Conservation (phyloP, 1,140 invertebrate genomes). For the Yoshiicerus persimilis region DNA sequence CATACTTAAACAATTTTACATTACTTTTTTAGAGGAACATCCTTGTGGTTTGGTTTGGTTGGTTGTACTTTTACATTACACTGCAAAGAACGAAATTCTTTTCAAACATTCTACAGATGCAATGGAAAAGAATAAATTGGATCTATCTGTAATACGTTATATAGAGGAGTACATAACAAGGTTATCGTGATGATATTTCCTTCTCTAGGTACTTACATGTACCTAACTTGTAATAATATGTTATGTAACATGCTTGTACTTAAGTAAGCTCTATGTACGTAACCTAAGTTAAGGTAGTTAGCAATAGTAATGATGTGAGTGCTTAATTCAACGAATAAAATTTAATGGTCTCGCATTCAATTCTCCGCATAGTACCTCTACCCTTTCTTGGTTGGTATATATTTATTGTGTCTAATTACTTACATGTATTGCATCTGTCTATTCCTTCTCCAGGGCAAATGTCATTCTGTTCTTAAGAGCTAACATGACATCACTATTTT, state of each 20-base stretch:
- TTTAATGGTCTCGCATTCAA: neutral
- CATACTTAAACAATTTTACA: no score
- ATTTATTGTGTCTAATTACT: neutral
- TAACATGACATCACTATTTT: slow-evolving; percentile 16
- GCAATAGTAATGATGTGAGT: neutral
- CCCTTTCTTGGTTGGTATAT: neutral
- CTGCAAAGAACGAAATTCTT: neutral
- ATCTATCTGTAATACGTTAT: slow-evolving; percentile 10
- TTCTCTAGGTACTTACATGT: neutral
- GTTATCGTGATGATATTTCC: no score
- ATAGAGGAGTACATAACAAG: neutral
- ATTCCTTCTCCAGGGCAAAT: neutral
- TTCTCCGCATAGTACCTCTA: neutral
- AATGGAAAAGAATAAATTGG: slow-evolving; percentile 14
- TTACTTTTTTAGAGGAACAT: no score
- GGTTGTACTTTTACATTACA: neutral
- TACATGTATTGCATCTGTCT: neutral
- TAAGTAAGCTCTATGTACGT: neutral
- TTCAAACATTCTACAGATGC: neutral
- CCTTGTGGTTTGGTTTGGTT: no score
- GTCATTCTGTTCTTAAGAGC: neutral
- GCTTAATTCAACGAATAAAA: neutral
- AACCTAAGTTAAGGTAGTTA: neutral
- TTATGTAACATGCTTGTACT: neutral
- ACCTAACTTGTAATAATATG: neutral